Evolutionary conservation across 2,888 invertebrate genomes (phyloP), one percentile per base, ranked within the genome.

Genomic region (Dione vanillae): DNA sequence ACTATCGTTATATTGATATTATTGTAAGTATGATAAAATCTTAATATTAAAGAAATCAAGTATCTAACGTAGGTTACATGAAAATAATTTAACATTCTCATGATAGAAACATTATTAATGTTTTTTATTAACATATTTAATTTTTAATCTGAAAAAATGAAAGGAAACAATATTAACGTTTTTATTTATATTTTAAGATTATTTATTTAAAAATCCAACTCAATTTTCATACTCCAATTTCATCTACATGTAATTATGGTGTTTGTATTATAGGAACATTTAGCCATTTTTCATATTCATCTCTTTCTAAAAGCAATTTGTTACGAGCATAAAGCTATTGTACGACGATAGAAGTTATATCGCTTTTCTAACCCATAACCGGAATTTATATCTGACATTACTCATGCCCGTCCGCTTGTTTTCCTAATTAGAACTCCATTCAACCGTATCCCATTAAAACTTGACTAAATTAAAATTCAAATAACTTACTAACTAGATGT

Each of bases 401-500:
- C 84, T 93, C 92, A 92, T 87, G 81, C 82, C 83, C 76, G 80
- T 83, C 82, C 84, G 86, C 85, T 90, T 91, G 91, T 92, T 92
- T 92, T 91, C 88, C 87, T 92, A 92, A 93, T 93, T 92, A 93
- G 89, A 92, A 92, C 65, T 81, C 90, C 92, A 93, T 93, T 93
- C 93, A 93, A 83, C 78, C 87, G 85, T 83, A 87, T 82, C 89
- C 92, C 91, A 92, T 93, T 93, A 92, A 92, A 92, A 88, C 88
- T 86, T 88, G 88, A 89, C 90, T 89, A 93, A 93, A 93, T 92
- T 92, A 92, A 93, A 93, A 92, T 85, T 90, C 87, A 81, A 92
- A 92, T 92, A 92, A 93, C 91, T 92, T 92, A 92, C 92, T 92
- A 93, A 93, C 92, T 93, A 92, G 92, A 89, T 79, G 77, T 89